Percentiles rank a stretch among this genome's conserved stretches.
Conservation (phyloP, 2,113 vertebrate genomes). For the Petromus typicus region DNA sequence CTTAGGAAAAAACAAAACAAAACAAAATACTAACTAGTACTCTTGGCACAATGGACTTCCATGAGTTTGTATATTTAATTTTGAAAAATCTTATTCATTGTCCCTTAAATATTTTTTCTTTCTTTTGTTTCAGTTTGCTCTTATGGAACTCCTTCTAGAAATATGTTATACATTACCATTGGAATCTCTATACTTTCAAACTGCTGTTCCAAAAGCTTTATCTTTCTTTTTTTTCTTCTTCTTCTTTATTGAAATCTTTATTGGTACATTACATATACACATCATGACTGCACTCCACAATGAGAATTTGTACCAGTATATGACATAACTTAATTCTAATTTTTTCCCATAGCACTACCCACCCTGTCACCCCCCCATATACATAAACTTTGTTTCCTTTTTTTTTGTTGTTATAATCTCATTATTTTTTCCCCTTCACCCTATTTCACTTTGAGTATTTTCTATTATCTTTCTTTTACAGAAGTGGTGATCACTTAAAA, state of each 20-base stretch:
- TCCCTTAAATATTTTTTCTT: not conserved
- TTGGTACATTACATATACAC: too few relatives aligned
- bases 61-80: not conserved
- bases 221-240: too few relatives aligned
- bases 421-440: too few relatives aligned
- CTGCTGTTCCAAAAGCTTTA: not conserved
- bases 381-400: too few relatives aligned
- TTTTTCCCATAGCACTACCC: too few relatives aligned
- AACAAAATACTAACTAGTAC: not conserved
- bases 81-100: not conserved
- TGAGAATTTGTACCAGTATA: too few relatives aligned
- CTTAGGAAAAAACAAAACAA: not conserved
- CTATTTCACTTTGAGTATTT: too few relatives aligned
- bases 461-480: not conserved
- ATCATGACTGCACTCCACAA: too few relatives aligned
- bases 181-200: not conserved
- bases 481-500: not conserved
- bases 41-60: not conserved
- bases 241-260: too few relatives aligned
- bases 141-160: not conserved
- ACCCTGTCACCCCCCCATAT: too few relatives aligned
- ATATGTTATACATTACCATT: not conserved
- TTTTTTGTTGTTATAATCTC: too few relatives aligned
- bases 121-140: not conserved
- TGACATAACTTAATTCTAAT: too few relatives aligned